Evolutionary conservation across 2,797 vertebrate genomes (phyloP), one percentile per base, ranked within the genome.

Genomic region (Pitangus sulphuratus): DNA sequence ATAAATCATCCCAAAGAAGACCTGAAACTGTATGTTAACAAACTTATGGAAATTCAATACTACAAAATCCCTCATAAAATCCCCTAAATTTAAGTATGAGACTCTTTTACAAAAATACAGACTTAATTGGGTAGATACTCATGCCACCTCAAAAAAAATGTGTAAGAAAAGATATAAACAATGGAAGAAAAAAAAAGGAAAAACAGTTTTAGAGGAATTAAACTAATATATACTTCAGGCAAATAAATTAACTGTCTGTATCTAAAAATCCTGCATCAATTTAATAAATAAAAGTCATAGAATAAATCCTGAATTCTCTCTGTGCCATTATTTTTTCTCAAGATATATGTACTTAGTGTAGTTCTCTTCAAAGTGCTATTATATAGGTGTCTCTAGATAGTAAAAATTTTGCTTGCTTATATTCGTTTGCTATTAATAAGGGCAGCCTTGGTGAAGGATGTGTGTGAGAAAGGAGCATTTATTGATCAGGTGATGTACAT

Each of bases 271-370:
- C 37, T 61, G 65, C 15, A 54, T 20, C 54, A 65, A 62, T 50
- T 60, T 51, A n/a, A 56, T 85, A 95, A 85, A 91, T 54, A 76
- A 85, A 85, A 54, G 12, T 77, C 37, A 66, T 9, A 56, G 26
- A 83, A 89, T 76, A 92, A 81, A 79, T 33, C 17, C 31, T 64
- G 17, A 35, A 72, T 84, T 87, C 22, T 93, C 58, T 84, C 22
- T 66, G 24, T 51, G 26, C 6, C 65, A 21, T 1, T 19, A 3
- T 13, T 25, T 54, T 79, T 47, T 35, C 44, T 87, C 39, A 40
- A 53, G 15, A 47, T 39, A 68, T 21, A 65, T 30, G 19, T 42
- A 44, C 17, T 24, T 45, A 66, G 8, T 4, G 17, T 2, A 65
- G 22, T 53, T 68, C n/a, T 85, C 31, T 30, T 83, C 6, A 7